phyloP scores from a whole-genome alignment of 2,113 vertebrate species.

The Lepus americanus region DNA sequence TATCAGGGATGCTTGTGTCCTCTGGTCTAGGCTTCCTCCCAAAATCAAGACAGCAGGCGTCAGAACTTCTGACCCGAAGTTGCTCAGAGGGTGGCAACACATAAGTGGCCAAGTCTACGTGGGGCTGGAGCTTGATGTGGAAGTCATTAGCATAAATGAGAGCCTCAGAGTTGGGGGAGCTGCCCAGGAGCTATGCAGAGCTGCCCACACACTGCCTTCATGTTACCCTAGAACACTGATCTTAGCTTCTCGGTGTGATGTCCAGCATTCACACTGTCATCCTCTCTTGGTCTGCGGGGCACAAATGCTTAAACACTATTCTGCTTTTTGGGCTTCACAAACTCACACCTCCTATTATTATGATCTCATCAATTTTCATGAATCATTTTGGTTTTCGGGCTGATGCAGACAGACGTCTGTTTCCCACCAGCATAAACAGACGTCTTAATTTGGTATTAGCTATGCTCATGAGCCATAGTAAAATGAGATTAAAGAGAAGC shows the following conservation, averaged over 20 bases:
- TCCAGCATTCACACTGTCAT: neutral
- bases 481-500: constrained; percentile 55
- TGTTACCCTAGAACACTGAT: neutral
- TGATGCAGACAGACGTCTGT: neutral
- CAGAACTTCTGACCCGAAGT: no score
- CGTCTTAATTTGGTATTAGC: constrained; percentile 52
- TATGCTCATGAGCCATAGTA: neutral
- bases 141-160: neutral
- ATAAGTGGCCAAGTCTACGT: no score
- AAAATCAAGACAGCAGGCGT: no score
- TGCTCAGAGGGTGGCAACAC: no score
- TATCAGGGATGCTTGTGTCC: no score
- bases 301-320: neutral
- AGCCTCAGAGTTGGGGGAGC: neutral
- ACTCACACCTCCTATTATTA: neutral
- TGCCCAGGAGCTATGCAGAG: neutral
- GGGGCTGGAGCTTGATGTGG: neutral
- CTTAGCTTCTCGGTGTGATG: neutral
- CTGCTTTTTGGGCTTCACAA: neutral
- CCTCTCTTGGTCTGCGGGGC: neutral
- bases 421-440: neutral
- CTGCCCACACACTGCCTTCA: neutral
- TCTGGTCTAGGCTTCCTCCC: no score
- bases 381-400: constrained; percentile 22
- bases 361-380: neutral